Percentiles rank a stretch among this genome's conserved stretches.
Conservation (phyloP, 1,140 invertebrate genomes). For the Meloidogyne exigua region DNA sequence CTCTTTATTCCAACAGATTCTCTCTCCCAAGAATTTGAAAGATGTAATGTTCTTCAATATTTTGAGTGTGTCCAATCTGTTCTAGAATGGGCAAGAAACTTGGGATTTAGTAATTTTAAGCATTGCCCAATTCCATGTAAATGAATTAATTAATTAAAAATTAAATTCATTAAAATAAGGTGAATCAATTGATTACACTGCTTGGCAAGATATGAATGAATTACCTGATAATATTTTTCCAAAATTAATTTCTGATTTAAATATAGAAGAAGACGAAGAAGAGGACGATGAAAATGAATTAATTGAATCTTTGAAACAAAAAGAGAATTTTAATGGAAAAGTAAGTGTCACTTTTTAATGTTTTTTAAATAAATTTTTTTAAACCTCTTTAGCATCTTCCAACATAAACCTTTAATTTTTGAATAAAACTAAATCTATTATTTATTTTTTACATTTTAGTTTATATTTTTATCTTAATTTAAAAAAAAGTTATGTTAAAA, state of each 20-base stretch:
- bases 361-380: no score
- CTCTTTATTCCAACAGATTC: not conserved
- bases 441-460: no score
- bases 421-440: no score
- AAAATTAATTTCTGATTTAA: constrained; percentile 54
- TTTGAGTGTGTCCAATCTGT: constrained; percentile 54
- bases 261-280: constrained; percentile 56
- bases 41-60: constrained; percentile 59
- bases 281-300: constrained; percentile 31
- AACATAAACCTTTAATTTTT: no score
- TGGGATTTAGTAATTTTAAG: constrained; percentile 42
- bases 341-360: no score
- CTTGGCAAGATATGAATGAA: constrained; percentile 63
- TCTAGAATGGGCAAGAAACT: constrained; percentile 41
- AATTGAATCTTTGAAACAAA: not conserved
- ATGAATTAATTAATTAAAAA: not conserved
- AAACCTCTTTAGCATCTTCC: no score
- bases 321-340: no score
- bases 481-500: no score
- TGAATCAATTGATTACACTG: constrained; percentile 57
- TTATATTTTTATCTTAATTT: no score
- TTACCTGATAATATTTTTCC: constrained; percentile 58
- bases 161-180: not conserved
- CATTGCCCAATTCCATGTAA: constrained; percentile 56
- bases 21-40: constrained; percentile 5